Evolutionary conservation across 2,113 vertebrate species (phyloP), one percentile per base, ranked within the genome.

Genomic region (Semicossyphus pulcher): DNA sequence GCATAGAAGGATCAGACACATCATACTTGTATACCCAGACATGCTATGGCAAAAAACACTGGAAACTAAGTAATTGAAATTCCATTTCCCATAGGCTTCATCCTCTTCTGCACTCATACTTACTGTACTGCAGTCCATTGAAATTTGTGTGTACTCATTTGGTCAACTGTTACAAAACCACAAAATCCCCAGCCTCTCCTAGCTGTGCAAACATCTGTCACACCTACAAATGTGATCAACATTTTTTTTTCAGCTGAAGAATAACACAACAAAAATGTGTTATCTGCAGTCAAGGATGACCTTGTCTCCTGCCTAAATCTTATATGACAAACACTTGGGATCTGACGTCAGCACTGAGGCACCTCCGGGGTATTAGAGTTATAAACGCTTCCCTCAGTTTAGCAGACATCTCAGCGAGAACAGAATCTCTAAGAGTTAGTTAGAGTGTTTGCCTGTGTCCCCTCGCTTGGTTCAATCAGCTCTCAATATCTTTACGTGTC

Each of bases 241-340:
- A 9, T 14, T n/a, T 53, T 48, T 51, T 76, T 78, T 72, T 64
- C 71, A 53, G n/a, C 49, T 47, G 12, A 58, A 65, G 45, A 63
- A 39, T 14, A 59, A 32, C 12, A 60, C 63, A 66, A 29, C 49
- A 70, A 53, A 42, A 16, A 45, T 65, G 41, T 73, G 51, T 70
- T 65, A 72, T 65, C 52, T 80, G 64, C 42, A 74, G 23, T 64
- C 62, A 76, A 64, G 42, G 74, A 62, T 65, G 73, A 83, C 72
- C 76, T 84, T 84, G 74, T 71, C 56, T 79, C 28, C 28, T 34
- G 32, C 47, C 51, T 44, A 48, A 16, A 47, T 39, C 49, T 67
- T 69, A 18, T 59, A 52, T 70, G 62, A 72, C 34, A 12, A 65
- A 34, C 53, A 63, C 20, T 5, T 20, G 10, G 39, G 60, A 51